phyloP scores from a whole-genome alignment of 2,113 vertebrate species.

The Struthidea cinerea region DNA sequence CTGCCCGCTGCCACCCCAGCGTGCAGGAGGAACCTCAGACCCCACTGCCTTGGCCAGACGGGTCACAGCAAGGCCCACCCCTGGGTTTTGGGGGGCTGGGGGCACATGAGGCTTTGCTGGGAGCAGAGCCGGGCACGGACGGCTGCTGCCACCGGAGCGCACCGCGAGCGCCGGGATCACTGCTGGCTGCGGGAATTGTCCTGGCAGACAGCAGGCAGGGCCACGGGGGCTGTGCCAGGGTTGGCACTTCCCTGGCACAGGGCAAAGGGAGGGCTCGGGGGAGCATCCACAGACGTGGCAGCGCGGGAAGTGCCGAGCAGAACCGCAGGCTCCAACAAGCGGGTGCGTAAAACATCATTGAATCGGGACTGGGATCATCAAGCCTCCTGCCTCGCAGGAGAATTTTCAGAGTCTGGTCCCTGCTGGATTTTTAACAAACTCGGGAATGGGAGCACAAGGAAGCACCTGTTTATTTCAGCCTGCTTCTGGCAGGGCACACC shows the following conservation, averaged over 20 bases:
- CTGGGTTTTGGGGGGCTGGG: accelerated
- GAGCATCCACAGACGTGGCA: accelerated
- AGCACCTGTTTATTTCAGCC: background rate
- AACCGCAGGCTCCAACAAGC: accelerated
- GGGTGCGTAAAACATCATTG: background rate
- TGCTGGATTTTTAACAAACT: background rate
- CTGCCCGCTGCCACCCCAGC: background rate
- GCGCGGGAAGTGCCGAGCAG: accelerated
- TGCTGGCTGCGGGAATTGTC: background rate
- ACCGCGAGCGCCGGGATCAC: accelerated
- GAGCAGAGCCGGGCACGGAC: background rate
- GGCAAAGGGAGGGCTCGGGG: background rate
- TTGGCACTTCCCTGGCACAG: background rate
- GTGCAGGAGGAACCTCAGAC: background rate
- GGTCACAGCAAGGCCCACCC: background rate
- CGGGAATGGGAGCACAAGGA: background rate
- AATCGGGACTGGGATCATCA: background rate
- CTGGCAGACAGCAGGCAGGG: background rate
- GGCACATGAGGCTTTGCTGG: background rate
- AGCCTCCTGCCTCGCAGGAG: background rate
- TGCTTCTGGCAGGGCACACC: background rate
- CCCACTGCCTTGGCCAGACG: background rate
- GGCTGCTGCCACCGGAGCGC: accelerated
- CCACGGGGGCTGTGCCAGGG: accelerated
- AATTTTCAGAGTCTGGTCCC: background rate